Conservation (phyloP, 2,113 vertebrate genomes). For the Bufo gargarizans region DNA sequence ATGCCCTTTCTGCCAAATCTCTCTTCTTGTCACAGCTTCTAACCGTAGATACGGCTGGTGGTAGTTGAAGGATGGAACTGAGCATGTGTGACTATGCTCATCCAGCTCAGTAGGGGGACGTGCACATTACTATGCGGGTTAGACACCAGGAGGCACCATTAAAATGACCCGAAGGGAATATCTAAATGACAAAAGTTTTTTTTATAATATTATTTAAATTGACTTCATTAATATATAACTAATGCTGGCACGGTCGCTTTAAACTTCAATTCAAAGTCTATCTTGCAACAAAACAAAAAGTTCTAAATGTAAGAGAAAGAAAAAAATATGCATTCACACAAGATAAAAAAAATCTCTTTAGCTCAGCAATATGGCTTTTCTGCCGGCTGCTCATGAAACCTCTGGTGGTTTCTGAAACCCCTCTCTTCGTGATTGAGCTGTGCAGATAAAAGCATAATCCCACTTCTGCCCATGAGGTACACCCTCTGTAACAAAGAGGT, state of each 20-base stretch:
- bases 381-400: slow-evolving; percentile 51
- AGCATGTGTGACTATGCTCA: no score
- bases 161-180: no score
- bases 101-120: no score
- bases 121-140: no score
- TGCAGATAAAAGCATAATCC: slow-evolving; percentile 58
- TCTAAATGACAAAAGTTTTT: no score
- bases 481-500: slow-evolving; percentile 57
- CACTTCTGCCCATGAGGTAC: slow-evolving; percentile 56
- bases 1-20: no score
- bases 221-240: not conserved
- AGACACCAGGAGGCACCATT: no score
- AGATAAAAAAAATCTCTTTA: slow-evolving; percentile 9
- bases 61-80: no score
- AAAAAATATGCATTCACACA: not conserved
- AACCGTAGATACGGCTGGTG: no score
- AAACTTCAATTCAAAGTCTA: not conserved
- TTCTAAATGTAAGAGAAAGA: not conserved
- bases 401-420: slow-evolving; percentile 51
- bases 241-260: not conserved
- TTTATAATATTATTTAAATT: no score
- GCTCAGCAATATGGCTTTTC: slow-evolving; percentile 51
- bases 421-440: slow-evolving; percentile 56
- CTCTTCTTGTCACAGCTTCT: no score
- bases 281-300: not conserved